Evolutionary conservation across 2,113 vertebrate species (phyloP).

Genomic region (Hyaena hyaena): DNA sequence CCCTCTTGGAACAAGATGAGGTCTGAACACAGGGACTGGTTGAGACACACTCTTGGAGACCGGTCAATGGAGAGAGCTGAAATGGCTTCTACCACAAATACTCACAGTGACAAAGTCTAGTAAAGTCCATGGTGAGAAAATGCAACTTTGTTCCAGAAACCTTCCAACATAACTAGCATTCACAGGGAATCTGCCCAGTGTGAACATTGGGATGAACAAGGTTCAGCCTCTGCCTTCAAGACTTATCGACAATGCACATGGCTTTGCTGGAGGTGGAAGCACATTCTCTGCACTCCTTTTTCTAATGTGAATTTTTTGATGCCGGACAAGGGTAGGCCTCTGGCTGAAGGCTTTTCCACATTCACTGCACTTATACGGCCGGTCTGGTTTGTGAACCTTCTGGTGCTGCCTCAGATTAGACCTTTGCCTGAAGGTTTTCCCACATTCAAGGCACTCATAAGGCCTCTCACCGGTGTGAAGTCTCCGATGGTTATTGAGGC

Average conservation of each 20-base stretch:
- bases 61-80: not conserved
- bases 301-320: constrained; percentile 57
- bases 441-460: constrained; percentile 56
- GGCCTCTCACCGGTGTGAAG: constrained; percentile 63
- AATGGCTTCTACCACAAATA: not conserved
- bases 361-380: constrained; percentile 34
- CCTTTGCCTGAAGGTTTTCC: constrained; percentile 68
- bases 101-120: not conserved
- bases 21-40: not conserved
- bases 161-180: not conserved
- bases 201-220: not conserved
- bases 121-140: not conserved
- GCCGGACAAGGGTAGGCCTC: constrained; percentile 55
- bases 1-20: not conserved
- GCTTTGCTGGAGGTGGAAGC: not conserved
- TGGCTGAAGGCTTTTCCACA: constrained; percentile 62
- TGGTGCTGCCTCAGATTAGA: constrained; percentile 71
- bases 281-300: not conserved
- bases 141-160: not conserved
- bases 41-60: not conserved
- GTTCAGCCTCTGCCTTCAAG: not conserved
- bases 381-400: constrained; percentile 65
- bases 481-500: constrained; percentile 59
- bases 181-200: not conserved
- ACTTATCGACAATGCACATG: not conserved